Conservation (phyloP, 2,113 vertebrate genomes). For the Zapornia atra region DNA sequence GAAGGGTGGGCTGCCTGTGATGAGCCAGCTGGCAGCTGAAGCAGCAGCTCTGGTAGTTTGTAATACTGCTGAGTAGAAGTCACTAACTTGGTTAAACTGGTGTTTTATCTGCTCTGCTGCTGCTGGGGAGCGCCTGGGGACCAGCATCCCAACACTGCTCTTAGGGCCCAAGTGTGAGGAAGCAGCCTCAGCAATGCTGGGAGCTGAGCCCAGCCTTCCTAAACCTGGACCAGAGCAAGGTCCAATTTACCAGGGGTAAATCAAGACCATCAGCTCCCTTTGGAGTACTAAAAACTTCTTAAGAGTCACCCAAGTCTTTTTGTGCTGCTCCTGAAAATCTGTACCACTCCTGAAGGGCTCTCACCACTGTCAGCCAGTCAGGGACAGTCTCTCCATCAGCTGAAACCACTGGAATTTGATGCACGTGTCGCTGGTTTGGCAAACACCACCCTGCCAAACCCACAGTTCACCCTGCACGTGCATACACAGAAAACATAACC, state of each 20-base stretch:
- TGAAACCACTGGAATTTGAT: background rate
- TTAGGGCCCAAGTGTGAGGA: background rate
- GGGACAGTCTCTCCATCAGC: background rate
- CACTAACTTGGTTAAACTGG: background rate
- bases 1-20: background rate
- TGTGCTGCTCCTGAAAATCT: background rate
- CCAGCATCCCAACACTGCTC: background rate
- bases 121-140: background rate
- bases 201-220: background rate
- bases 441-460: background rate
- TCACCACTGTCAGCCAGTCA: background rate
- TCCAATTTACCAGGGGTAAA: background rate
- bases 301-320: background rate
- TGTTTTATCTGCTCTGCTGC: background rate
- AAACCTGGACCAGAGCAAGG: fast-evolving
- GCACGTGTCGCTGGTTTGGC: background rate
- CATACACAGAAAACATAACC: background rate
- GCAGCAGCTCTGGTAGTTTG: background rate
- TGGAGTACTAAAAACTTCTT: background rate
- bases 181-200: background rate
- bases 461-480: background rate
- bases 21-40: background rate
- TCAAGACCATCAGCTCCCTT: background rate
- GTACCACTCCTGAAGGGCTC: background rate
- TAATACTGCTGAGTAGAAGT: background rate